These are phyloP conservation scores for Rhynchonycteris naso DNA, from an alignment of 2,797 vertebrate species.

Conservation along the genomic window DNA sequence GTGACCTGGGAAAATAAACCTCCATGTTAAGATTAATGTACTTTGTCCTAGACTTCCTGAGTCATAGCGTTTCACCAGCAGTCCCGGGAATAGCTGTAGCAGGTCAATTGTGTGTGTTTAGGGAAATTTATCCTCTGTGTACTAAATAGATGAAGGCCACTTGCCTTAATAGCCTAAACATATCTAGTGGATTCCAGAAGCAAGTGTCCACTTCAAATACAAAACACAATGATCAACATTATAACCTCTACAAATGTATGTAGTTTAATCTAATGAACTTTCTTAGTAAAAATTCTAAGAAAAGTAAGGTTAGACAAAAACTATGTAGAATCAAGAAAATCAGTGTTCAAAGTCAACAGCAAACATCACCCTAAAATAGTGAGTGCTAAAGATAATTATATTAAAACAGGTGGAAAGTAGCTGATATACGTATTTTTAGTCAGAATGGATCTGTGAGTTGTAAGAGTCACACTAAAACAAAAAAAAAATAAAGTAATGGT, in stretches of 20 bases:
- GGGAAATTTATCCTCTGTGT: too few relatives aligned
- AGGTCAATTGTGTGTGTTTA: too few relatives aligned
- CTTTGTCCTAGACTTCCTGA: too few relatives aligned
- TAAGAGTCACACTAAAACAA: not conserved
- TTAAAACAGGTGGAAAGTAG: not conserved
- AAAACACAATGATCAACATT: not conserved
- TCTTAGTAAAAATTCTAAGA: not conserved
- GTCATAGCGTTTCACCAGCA: too few relatives aligned
- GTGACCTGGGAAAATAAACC: too few relatives aligned
- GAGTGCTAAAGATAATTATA: not conserved
- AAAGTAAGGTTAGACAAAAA: not conserved
- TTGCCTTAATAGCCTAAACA: not conserved
- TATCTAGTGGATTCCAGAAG: not conserved
- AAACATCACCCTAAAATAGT: not conserved
- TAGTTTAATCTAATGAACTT: not conserved
- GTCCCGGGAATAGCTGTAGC: too few relatives aligned
- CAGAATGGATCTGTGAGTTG: not conserved
- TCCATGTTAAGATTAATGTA: too few relatives aligned
- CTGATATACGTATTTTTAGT: not conserved
- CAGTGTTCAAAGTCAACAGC: not conserved
- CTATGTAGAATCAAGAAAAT: not conserved
- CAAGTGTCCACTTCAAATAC: not conserved
- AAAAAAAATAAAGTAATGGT: not conserved
- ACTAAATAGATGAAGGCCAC: too few relatives aligned
- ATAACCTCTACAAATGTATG: not conserved